These are phyloP conservation scores for Notiomystis cincta DNA, from an alignment of 2,113 vertebrate species.

Conservation along the genomic window DNA sequence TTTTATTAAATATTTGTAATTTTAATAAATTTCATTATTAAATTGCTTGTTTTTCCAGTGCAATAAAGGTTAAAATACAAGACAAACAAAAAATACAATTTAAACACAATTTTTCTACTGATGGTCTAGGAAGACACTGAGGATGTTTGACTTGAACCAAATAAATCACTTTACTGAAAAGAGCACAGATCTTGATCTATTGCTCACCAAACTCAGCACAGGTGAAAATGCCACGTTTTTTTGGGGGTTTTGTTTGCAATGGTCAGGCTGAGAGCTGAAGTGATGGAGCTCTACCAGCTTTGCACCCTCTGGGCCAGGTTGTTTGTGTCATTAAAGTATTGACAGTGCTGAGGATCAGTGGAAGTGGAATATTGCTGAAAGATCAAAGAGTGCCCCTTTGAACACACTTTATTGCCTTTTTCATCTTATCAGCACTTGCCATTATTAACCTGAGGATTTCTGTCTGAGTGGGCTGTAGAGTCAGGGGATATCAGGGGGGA, in stretches of 20 bases:
- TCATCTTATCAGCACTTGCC: conserved; percentile 45
- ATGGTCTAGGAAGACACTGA: not conserved
- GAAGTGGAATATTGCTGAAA: conserved; percentile 49
- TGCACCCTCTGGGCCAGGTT: not conserved
- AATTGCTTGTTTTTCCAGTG: not conserved
- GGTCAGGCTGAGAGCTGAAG: not conserved
- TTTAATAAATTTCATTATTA: accelerated
- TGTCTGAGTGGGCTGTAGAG: not conserved
- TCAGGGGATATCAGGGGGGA: not conserved
- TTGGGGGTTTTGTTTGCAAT: not conserved
- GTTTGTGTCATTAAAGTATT: not conserved
- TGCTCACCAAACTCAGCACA: not conserved
- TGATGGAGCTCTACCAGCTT: not conserved
- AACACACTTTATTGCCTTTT: conserved; percentile 55
- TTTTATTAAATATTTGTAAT: not conserved
- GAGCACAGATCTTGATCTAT: not conserved
- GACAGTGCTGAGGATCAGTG: not conserved
- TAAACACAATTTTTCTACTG: not conserved
- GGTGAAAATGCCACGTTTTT: not conserved
- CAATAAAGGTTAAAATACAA: not conserved
- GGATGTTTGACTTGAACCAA: not conserved
- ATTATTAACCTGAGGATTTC: conserved; percentile 55
- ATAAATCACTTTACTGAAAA: not conserved
- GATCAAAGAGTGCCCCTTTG: conserved; percentile 31
- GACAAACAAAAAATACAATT: not conserved